Evolutionary conservation across 2,888 invertebrate genomes (phyloP).

Genomic region (Rhimphoctona megacephalus): DNA sequence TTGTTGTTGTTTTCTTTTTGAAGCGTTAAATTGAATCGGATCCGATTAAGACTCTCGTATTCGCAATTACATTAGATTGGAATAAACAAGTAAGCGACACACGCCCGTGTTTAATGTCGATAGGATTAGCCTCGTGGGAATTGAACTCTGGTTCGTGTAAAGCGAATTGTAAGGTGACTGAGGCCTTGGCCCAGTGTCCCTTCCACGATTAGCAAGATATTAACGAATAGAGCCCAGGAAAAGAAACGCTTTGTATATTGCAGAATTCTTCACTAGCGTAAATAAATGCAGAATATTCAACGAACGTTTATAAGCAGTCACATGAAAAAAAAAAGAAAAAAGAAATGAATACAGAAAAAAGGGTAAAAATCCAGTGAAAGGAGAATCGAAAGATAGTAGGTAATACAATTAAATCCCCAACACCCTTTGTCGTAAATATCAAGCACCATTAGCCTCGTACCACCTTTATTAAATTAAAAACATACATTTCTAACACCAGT

Average conservation of each 20-base stretch:
- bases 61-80: neutral
- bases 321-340: conserved; percentile 2
- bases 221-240: conserved; percentile 49
- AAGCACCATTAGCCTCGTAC: neutral
- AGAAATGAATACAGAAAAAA: conserved; percentile 3
- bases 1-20: too few relatives aligned
- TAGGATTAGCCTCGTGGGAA: conserved; percentile 73
- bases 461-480: neutral
- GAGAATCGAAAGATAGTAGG: conserved; percentile 30
- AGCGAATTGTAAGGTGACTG: conserved; percentile 38
- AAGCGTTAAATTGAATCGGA: neutral
- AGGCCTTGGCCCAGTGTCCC: conserved; percentile 78
- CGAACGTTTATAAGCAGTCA: conserved; percentile 40
- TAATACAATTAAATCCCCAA: neutral
- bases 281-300: conserved; percentile 5
- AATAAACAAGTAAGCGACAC: conserved; percentile 9
- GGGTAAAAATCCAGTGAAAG: conserved; percentile 48
- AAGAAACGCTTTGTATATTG: conserved; percentile 36
- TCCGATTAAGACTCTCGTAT: neutral
- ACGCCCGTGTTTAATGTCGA: conserved; percentile 14
- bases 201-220: conserved; percentile 58
- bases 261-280: conserved; percentile 15
- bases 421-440: neutral
- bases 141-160: conserved; percentile 62
- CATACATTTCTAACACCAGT: neutral